Base-by-base conservation (phyloP, 2,888 invertebrate genomes). In the Eupithecia vulgata region DNA sequence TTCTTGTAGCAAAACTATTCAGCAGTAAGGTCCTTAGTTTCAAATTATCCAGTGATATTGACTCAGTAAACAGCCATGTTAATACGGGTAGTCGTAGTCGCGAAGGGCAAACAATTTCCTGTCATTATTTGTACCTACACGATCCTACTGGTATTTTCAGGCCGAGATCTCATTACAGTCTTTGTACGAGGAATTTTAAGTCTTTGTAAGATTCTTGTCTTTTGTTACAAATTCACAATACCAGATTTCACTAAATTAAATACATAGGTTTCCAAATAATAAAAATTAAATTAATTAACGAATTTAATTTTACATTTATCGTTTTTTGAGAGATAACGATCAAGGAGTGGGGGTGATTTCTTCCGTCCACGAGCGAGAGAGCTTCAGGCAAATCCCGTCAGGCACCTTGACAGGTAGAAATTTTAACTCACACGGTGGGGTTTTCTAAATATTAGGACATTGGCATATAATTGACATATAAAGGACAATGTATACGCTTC, bases 21-120 rank as follows among this genome's bases (percentile, higher is more conserved):
- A 34, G 52, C 57, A 66, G 61, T 40, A 61, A 52, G 61, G 64
- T 52, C 69, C 67, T 71, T 68, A 64, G 72, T 75, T 77, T 72
- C 71, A 72, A 77, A 75, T 73, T 75, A 77, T 67, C 61, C 34
- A 59, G 73, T 64, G 65, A 68, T 76, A 75, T 76, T 79, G 72
- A 72, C 71, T 71, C 61, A 72, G 76, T 70, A 76, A 71, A 71
- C 69, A 77, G 34, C 65, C 40, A 66, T 59, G 72, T 73, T 64
- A 70, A 75, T 75, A 71, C 68, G 68, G 74, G 68, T 72, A 73
- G 73, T 69, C 37, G 48, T 70, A 42, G 35, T 64, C 62, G 62
- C 35, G 34, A 21, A 48, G 72, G 70, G 70, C 62, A 71, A 74
- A 76, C 74, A 71, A 74, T 73, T 72, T 59, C 42, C 72, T 70